Percentiles rank a stretch among this genome's conserved stretches.
These are phyloP conservation scores for Masticophis lateralis DNA, from an alignment of 2,797 vertebrate genomes.

Conservation along the genomic window DNA sequence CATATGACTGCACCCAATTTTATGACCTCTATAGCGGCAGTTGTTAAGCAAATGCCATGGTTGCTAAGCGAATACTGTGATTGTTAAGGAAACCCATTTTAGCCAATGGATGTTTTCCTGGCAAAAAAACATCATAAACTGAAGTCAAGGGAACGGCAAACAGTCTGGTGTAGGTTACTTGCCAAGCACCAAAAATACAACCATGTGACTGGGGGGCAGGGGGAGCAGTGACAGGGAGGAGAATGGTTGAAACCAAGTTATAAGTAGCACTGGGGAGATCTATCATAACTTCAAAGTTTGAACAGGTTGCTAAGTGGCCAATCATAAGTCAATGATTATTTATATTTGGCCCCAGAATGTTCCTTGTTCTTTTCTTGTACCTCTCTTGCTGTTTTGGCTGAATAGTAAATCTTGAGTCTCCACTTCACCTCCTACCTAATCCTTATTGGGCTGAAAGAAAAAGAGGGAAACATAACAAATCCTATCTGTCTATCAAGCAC, in stretches of 20 bases:
- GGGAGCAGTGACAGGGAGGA: no score
- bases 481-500: background rate
- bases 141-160: background rate
- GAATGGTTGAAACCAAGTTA: background rate
- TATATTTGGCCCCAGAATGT: background rate
- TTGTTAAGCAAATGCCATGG: background rate
- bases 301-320: background rate
- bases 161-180: background rate
- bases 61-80: background rate
- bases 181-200: background rate
- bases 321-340: background rate
- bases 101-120: background rate
- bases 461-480: background rate
- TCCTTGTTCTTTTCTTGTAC: background rate
- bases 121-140: background rate
- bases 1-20: background rate
- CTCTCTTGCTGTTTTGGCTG: background rate
- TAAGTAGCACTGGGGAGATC: background rate
- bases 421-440: background rate
- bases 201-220: background rate
- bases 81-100: background rate
- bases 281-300: background rate
- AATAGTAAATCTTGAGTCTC: background rate
- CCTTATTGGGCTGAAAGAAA: background rate
- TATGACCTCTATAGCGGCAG: background rate